A percentile compares a stretch with the other conserved stretches of the same genome.
Conservation (phyloP, 1,140 invertebrate species). For the Proales similis region DNA sequence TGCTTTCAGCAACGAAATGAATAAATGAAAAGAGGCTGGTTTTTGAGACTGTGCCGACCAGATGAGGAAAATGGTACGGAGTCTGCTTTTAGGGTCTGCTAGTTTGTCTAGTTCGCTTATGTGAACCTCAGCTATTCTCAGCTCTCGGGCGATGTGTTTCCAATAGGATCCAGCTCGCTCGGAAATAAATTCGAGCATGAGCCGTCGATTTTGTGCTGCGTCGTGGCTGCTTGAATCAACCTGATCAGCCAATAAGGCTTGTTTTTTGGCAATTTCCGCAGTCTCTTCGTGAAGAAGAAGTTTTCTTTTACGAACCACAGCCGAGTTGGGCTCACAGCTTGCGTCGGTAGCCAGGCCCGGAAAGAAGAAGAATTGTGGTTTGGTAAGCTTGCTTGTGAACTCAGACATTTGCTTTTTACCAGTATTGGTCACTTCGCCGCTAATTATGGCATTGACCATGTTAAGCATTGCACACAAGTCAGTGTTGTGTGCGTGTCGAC, state of each 20-base stretch:
- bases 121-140: slow-evolving; percentile 31
- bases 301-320: not conserved
- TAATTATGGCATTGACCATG: slow-evolving; percentile 33
- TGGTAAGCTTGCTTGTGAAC: slow-evolving; percentile 23
- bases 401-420: slow-evolving; percentile 38
- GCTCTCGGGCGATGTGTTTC: slow-evolving; percentile 30
- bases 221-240: slow-evolving; percentile 12
- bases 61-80: too few species aligned
- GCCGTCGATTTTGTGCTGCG: not conserved
- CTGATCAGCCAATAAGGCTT: slow-evolving; percentile 2
- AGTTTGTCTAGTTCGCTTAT: slow-evolving; percentile 15
- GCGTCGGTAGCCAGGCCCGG: not conserved
- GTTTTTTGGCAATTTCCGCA: not conserved
- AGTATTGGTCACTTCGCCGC: slow-evolving; percentile 31
- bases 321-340: not conserved
- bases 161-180: slow-evolving; percentile 19
- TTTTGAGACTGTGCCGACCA: too few species aligned
- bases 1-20: too few species aligned
- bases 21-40: too few species aligned
- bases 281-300: not conserved
- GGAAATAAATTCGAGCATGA: slow-evolving; percentile 1
- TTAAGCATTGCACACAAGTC: slow-evolving; percentile 37
- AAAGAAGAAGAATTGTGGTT: slow-evolving; percentile 36
- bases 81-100: too few species aligned
- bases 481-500: slow-evolving; percentile 32